Evolutionary conservation across 2,888 invertebrate genomes (phyloP).

Genomic region (Thecophora atra): DNA sequence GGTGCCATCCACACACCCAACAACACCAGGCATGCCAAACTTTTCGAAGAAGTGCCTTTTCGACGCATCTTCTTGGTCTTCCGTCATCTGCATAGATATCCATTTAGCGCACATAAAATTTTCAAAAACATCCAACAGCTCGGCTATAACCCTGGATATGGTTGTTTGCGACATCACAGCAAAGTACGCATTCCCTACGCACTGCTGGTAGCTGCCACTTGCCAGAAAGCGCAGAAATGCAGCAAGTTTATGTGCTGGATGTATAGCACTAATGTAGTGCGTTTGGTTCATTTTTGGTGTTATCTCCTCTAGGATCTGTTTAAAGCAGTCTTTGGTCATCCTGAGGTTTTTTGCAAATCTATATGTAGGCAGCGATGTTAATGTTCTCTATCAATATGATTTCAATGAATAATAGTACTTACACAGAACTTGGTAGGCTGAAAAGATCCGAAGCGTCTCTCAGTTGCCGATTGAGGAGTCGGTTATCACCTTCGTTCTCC

Average conservation of each 20-base stretch:
- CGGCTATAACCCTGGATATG: neutral
- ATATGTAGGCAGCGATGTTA: too few species aligned
- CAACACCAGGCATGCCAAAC: neutral
- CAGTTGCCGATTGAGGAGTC: too few species aligned
- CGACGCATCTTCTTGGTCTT: neutral
- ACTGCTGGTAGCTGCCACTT: slow-evolving; percentile 12
- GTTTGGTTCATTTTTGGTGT: neutral
- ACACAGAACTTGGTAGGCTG: too few species aligned
- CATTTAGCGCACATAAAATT: neutral
- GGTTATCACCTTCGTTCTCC: too few species aligned
- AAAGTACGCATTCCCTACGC: neutral
- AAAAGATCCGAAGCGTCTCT: too few species aligned
- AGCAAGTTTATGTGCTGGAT: neutral
- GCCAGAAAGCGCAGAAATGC: slow-evolving; percentile 1
- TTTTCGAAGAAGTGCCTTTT: slow-evolving; percentile 1
- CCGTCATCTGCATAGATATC: neutral
- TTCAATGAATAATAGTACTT: too few species aligned
- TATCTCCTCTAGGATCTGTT: neutral
- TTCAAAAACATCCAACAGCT: neutral
- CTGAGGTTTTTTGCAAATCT: neutral
- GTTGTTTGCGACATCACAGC: neutral
- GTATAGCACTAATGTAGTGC: neutral
- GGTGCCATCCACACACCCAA: slow-evolving; percentile 7
- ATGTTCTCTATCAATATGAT: too few species aligned
- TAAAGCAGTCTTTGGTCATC: neutral